These are phyloP conservation scores for Acanthaster planci DNA, from an alignment of 35 echinoderm and acorn worm species.

Conservation along the genomic window DNA sequence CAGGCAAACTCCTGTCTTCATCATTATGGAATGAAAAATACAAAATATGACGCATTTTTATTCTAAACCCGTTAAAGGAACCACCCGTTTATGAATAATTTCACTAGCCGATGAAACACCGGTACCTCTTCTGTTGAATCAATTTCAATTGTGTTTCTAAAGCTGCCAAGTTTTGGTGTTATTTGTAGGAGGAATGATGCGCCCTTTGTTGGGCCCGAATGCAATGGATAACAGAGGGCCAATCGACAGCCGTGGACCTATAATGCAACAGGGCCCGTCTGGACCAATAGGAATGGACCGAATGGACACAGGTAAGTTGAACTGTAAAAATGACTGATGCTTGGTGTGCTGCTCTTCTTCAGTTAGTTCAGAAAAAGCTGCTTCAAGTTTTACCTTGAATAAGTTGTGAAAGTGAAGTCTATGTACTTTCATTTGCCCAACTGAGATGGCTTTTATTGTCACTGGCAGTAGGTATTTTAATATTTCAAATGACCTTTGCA, in stretches of 20 bases:
- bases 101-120: too few relatives aligned
- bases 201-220: not conserved
- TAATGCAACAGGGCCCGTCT: constrained; percentile 6
- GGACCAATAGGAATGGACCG: constrained; percentile 1
- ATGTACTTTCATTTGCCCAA: not conserved
- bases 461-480: not conserved
- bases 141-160: too few relatives aligned
- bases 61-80: too few relatives aligned
- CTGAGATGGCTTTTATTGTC: not conserved
- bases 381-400: not conserved
- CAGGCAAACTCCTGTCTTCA: too few relatives aligned
- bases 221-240: not conserved
- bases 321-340: not conserved
- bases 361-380: too few relatives aligned
- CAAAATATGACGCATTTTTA: too few relatives aligned
- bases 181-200: not conserved
- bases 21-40: too few relatives aligned
- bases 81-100: too few relatives aligned
- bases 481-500: not conserved
- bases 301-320: constrained; percentile 10
- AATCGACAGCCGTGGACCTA: not conserved
- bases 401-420: not conserved
- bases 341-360: not conserved
- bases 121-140: too few relatives aligned
- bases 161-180: too few relatives aligned